Percentiles rank a stretch among this genome's conserved stretches.
These are phyloP conservation scores for Agrochola macilenta DNA, from an alignment of 2,888 invertebrate genomes.

Conservation along the genomic window DNA sequence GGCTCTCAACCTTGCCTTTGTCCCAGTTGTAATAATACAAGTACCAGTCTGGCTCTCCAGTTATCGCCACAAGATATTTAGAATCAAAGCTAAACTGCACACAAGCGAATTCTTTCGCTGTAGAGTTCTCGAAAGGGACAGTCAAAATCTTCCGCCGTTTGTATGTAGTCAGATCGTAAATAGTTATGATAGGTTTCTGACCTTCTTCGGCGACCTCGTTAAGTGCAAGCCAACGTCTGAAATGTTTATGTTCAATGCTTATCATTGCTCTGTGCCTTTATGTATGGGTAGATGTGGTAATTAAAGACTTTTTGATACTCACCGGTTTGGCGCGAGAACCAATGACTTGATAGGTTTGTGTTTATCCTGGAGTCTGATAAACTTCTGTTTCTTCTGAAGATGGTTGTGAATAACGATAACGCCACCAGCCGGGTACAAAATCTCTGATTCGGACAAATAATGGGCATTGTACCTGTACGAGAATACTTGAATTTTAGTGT, in stretches of 20 bases:
- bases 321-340: conserved; percentile 93
- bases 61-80: conserved; percentile 94
- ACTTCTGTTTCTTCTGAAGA: conserved; percentile 93
- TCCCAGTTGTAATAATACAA: conserved; percentile 96
- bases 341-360: conserved; percentile 92
- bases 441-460: conserved; percentile 93
- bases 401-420: conserved; percentile 94
- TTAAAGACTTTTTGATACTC: conserved; percentile 68
- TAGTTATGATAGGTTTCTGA: conserved; percentile 92
- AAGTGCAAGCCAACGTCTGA: conserved; percentile 92
- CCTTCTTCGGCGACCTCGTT: conserved; percentile 92
- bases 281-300: background rate
- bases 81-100: conserved; percentile 95
- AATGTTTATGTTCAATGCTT: conserved; percentile 59
- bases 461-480: conserved; percentile 92
- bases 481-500: background rate
- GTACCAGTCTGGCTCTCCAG: conserved; percentile 95
- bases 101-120: conserved; percentile 92
- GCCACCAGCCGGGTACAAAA: conserved; percentile 95
- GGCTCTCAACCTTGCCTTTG: conserved; percentile 94
- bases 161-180: conserved; percentile 93
- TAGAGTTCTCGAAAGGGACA: conserved; percentile 91
- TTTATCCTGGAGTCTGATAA: conserved; percentile 93
- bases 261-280: background rate
- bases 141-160: conserved; percentile 93